Percentiles rank a stretch among this genome's conserved stretches.
Evolutionary conservation across 2,888 invertebrate genomes (phyloP).

Genomic region (Myopa tessellatipennis): DNA sequence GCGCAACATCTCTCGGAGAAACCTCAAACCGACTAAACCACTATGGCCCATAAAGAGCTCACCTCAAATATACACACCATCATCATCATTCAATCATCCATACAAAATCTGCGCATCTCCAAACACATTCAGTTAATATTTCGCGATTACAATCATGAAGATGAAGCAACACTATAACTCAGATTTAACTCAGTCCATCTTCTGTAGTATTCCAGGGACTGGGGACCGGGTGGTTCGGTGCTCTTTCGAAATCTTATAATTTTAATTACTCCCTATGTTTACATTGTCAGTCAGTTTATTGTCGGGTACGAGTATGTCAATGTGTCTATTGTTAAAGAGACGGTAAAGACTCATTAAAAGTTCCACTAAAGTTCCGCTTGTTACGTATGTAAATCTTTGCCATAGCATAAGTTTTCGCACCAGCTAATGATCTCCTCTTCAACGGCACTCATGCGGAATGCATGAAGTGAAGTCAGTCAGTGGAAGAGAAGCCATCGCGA

Average conservation of each 20-base stretch:
- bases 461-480: conserved; percentile 44
- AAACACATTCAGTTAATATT: not conserved
- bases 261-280: not conserved
- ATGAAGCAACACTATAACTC: not conserved
- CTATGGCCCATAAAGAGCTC: not conserved
- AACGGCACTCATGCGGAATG: conserved; percentile 60
- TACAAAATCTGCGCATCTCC: not conserved
- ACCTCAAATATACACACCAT: conserved; percentile 1
- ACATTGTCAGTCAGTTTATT: not conserved
- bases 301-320: not conserved
- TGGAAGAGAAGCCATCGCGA: not conserved
- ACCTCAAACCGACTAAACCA: not conserved
- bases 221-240: not conserved
- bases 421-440: conserved; percentile 65
- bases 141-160: not conserved
- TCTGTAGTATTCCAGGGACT: not conserved
- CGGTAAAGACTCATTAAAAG: not conserved
- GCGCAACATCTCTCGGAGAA: not conserved
- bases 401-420: conserved; percentile 1
- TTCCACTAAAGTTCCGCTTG: not conserved
- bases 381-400: not conserved
- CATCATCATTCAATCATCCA: not conserved
- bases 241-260: no score
- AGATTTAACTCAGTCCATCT: no score
- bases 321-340: not conserved